phyloP scores from a whole-genome alignment of 2,888 invertebrate species.

The Onchidella celtica region DNA sequence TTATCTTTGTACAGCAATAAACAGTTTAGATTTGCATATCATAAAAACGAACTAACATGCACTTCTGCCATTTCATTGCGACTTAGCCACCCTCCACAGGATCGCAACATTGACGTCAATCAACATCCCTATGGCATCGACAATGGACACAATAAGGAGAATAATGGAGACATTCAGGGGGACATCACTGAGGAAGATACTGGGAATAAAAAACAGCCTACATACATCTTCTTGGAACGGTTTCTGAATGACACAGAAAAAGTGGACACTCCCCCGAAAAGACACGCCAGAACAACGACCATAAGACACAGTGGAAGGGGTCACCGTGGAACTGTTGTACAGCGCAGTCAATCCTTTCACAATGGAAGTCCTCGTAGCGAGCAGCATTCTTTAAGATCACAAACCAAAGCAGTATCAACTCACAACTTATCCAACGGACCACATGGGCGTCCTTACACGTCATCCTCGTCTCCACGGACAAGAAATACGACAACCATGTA shows the following conservation, averaged over 20 bases:
- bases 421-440: neutral
- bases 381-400: neutral
- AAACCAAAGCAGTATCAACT: neutral
- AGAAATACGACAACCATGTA: slow-evolving; percentile 5
- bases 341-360: slow-evolving; percentile 31
- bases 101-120: slow-evolving; percentile 2
- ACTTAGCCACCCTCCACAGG: slow-evolving; percentile 13
- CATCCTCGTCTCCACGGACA: neutral
- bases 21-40: too few species aligned
- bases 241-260: slow-evolving; percentile 30
- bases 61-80: too few species aligned
- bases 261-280: neutral
- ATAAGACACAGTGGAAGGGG: neutral
- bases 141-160: neutral
- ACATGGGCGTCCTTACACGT: neutral
- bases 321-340: neutral
- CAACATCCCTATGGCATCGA: neutral
- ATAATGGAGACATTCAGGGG: neutral
- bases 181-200: neutral
- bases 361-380: neutral
- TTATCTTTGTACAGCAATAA: too few species aligned
- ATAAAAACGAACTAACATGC: too few species aligned
- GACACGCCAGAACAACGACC: neutral
- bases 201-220: neutral
- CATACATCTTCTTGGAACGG: slow-evolving; percentile 27